A percentile compares a stretch with the other conserved stretches of the same genome.
Conservation (phyloP, 2,888 invertebrate genomes). For the Aporophyla nigra region DNA sequence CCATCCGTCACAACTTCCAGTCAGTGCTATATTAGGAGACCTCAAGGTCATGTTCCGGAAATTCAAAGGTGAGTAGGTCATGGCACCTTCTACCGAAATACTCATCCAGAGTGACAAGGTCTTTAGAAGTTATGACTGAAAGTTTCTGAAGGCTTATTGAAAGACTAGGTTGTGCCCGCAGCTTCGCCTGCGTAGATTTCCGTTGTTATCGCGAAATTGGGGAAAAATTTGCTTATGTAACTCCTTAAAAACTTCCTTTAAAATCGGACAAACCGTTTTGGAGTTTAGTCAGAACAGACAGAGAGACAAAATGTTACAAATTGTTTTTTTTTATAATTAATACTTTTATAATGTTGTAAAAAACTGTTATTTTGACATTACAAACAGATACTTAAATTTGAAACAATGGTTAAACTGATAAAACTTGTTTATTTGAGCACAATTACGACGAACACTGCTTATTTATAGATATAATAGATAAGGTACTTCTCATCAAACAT, state of each 20-base stretch:
- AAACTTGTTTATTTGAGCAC: not conserved
- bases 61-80: slow-evolving; percentile 24
- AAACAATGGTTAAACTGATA: not conserved
- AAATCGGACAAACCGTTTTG: not conserved
- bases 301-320: too few species aligned
- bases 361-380: too few species aligned
- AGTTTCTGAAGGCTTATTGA: not conserved
- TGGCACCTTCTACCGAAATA: slow-evolving; percentile 12
- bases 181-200: too few species aligned
- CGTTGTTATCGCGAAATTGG: not conserved
- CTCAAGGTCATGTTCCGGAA: slow-evolving; percentile 12
- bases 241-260: not conserved
- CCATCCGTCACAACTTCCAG: slow-evolving; percentile 20
- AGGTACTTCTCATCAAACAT: not conserved
- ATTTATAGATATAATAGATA: not conserved
- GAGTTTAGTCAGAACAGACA: too few species aligned
- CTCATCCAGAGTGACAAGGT: slow-evolving; percentile 1
- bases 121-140: not conserved
- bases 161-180: not conserved
- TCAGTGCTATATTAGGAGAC: slow-evolving; percentile 35
- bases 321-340: too few species aligned
- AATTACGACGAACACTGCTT: not conserved
- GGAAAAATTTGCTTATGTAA: not conserved
- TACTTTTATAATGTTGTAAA: too few species aligned
- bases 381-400: not conserved